Base-by-base conservation (phyloP, 2,797 vertebrate genomes). In the Gobionotothen gibberifrons region DNA sequence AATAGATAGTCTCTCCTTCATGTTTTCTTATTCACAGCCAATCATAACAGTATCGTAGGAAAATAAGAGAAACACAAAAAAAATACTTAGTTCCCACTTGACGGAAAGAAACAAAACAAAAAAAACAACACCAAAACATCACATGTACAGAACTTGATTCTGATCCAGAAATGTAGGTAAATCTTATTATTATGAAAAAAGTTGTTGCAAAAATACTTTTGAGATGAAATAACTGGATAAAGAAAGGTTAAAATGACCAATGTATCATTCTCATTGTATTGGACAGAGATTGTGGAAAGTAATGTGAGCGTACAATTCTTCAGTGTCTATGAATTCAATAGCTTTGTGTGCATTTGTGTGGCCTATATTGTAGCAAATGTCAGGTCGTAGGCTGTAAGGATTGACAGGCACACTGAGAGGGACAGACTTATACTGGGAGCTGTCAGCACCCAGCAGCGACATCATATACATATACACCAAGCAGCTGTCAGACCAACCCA, bases 401-500 rank as follows among this genome's bases (percentile, higher is more conserved):
- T 72, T 90, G 90, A 89, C 87, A 87, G 69, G 72, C 70, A 72
- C 16, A 82, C 71, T 72, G 83, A 71, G 78, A 77, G 62, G 83
- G 84, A 82, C 73, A 75, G 76, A 61, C 79, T 85, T 75, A 72
- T 47, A 75, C 48, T 49, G 84, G 75, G 82, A 78, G 78, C 84
- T 91, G 91, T 89, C 91, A 89, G 76, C 78, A 51, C 73, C 68
- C 66, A 74, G 76, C 63, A 52, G 16, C 75, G 73, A 74, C 81
- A 83, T 86, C 78, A 84, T 12, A 69, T 43, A 54, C 71, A 63
- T 65, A 51, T 29, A 64, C 36, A 78, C 79, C 52, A 49, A 80
- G 81, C 74, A 83, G 83, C 89, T 88, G 90, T 92, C 90, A 89
- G 21, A 52, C 32, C 16, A 78, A 81, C 72, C 65, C 76, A 71